A percentile compares a stretch with the other conserved stretches of the same genome.
Evolutionary conservation across 2,113 vertebrate genomes (phyloP).

Genomic region (Polyodon spathula): DNA sequence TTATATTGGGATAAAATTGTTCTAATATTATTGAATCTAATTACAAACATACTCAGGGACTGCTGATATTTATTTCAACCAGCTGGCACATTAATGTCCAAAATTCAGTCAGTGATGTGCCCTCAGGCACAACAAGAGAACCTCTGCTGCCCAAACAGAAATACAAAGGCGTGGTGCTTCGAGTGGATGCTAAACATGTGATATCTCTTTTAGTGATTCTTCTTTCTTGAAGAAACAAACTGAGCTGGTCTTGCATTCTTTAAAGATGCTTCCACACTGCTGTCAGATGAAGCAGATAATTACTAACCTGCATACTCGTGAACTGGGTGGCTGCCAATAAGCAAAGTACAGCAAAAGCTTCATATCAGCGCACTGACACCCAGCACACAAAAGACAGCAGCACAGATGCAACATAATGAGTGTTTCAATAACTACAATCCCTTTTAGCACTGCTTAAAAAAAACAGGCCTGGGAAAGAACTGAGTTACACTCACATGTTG

Average conservation of each 20-base stretch:
- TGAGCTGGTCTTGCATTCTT: neutral
- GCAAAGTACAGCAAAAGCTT: neutral
- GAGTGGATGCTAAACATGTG: neutral
- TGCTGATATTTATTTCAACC: neutral
- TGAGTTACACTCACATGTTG: no score
- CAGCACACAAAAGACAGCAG: no score
- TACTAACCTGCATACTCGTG: neutral
- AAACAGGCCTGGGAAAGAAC: no score
- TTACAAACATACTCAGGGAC: neutral
- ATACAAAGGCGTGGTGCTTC: constrained; percentile 4
- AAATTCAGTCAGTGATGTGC: neutral
- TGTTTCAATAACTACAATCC: no score
- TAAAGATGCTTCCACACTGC: neutral
- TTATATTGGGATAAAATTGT: neutral
- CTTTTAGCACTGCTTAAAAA: no score
- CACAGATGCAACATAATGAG: no score
- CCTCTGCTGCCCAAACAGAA: constrained; percentile 4
- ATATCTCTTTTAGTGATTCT: neutral
- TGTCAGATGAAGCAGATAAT: neutral
- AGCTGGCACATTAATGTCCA: constrained; percentile 1
- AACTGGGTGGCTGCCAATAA: neutral
- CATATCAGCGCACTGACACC: neutral
- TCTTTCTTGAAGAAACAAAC: neutral
- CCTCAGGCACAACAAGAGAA: constrained; percentile 1
- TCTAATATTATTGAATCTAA: constrained; percentile 1